Conservation (phyloP, 2,797 vertebrate genomes). For the Podarcis siculus region DNA sequence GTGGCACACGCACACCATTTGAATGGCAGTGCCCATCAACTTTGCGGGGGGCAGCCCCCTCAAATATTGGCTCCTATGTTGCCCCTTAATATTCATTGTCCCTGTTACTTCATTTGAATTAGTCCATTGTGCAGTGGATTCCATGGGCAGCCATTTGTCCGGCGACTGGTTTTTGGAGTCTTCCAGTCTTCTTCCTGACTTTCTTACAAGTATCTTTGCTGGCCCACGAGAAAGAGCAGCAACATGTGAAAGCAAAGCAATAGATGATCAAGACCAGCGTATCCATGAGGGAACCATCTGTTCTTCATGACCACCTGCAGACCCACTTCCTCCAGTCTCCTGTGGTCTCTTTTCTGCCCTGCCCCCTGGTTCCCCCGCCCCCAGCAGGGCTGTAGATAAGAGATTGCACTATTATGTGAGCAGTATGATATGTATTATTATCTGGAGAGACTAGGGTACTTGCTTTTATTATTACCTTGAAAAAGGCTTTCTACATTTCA, state of each 20-base stretch:
- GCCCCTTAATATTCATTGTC: background rate
- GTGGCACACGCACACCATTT: too few relatives aligned
- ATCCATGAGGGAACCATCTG: conserved; percentile 7
- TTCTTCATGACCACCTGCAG: background rate
- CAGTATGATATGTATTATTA: background rate
- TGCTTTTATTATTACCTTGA: background rate
- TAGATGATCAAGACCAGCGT: background rate
- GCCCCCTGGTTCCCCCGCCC: too few relatives aligned
- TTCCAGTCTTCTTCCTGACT: background rate
- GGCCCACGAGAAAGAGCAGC: background rate
- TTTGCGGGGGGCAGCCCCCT: too few relatives aligned
- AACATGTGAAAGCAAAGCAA: background rate
- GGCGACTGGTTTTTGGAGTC: background rate
- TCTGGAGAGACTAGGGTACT: background rate
- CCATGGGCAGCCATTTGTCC: background rate
- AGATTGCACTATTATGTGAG: background rate
- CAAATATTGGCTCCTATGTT: too few relatives aligned
- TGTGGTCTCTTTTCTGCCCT: background rate
- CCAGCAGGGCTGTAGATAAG: background rate
- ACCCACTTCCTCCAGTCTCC: background rate
- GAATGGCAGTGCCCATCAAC: too few relatives aligned
- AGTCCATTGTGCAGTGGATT: background rate
- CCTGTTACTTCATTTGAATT: background rate
- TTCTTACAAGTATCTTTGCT: background rate
- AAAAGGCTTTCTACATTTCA: background rate